Percentiles rank a stretch among this genome's conserved stretches.
These are phyloP conservation scores for Cyclophora albipunctata DNA, from an alignment of 2,888 invertebrate genomes.

Conservation along the genomic window DNA sequence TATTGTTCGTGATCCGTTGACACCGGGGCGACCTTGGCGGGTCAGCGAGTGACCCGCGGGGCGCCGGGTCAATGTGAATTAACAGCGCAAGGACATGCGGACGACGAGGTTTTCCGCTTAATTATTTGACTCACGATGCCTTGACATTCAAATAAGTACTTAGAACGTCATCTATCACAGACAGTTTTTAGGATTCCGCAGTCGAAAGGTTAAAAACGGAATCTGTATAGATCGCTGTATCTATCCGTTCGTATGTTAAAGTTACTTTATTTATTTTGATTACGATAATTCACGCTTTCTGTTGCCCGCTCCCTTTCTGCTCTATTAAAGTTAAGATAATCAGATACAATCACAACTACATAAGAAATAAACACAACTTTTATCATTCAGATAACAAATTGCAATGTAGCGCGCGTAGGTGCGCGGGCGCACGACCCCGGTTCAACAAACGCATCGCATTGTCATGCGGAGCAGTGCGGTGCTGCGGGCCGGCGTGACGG, in stretches of 20 bases:
- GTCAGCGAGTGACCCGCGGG: constrained; percentile 20
- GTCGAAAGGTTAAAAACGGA: too few relatives aligned
- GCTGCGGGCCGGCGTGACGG: constrained; percentile 11
- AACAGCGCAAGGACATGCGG: constrained; percentile 6
- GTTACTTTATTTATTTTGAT: too few relatives aligned
- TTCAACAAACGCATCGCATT: constrained; percentile 48
- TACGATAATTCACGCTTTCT: too few relatives aligned
- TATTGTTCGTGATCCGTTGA: constrained; percentile 35
- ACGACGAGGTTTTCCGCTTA: background rate
- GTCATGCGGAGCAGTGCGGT: constrained; percentile 33
- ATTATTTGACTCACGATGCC: constrained; percentile 7
- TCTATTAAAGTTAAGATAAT: too few relatives aligned
- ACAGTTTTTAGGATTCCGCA: too few relatives aligned
- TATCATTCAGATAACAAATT: constrained; percentile 3
- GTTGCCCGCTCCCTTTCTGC: too few relatives aligned
- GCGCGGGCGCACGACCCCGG: constrained; percentile 24
- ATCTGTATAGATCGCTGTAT: too few relatives aligned
- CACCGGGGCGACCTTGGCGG: constrained; percentile 36
- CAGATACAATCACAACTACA: too few relatives aligned
- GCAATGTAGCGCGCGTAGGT: constrained; percentile 31
- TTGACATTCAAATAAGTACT: constrained; percentile 7
- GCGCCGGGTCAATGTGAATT: constrained; percentile 27
- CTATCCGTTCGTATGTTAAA: too few relatives aligned
- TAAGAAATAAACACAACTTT: too few relatives aligned
- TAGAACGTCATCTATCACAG: background rate